These are phyloP conservation scores for Actinernus sp. DNA, from an alignment of 92 coral and sea anemone species.

Conservation along the genomic window DNA sequence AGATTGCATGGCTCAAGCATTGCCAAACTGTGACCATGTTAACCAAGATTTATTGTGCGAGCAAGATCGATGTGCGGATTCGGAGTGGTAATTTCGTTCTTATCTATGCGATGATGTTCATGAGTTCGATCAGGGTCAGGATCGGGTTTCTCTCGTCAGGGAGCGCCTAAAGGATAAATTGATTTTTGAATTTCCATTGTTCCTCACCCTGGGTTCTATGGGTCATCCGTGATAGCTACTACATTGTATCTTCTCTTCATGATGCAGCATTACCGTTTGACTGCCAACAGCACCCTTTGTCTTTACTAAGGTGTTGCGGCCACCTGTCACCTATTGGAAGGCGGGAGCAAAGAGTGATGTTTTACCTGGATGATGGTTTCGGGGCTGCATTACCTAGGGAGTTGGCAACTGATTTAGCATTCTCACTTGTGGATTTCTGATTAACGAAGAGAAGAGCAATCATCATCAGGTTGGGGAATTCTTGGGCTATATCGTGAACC, in stretches of 20 bases:
- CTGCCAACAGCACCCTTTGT: slow-evolving; percentile 16
- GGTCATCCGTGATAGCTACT: slow-evolving; percentile 12
- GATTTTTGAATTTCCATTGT: slow-evolving; percentile 4
- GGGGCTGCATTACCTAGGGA: slow-evolving; percentile 33
- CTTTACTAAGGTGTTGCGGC: slow-evolving; percentile 10
- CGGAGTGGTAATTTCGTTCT: too few species aligned
- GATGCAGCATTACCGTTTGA: slow-evolving; percentile 12
- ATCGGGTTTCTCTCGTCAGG: too few species aligned
- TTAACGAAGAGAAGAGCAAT: slow-evolving; percentile 38
- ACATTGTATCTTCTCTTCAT: slow-evolving; percentile 3
- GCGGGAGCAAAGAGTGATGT: slow-evolving; percentile 32
- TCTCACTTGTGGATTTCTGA: slow-evolving; percentile 31
- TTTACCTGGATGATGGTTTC: slow-evolving; percentile 61
- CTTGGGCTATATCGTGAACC: slow-evolving; percentile 42
- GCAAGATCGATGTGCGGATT: too few species aligned
- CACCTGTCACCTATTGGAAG: slow-evolving; percentile 12
- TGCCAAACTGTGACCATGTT: not conserved
- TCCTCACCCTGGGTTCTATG: not conserved
- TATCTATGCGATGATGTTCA: too few species aligned
- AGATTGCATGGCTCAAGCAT: not conserved
- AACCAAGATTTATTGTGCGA: too few species aligned
- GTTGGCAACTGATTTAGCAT: slow-evolving; percentile 1
- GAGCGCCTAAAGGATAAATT: not conserved
- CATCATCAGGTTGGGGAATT: slow-evolving; percentile 44
- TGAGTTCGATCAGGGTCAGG: too few species aligned